A percentile compares a stretch with the other conserved stretches of the same genome.
Evolutionary conservation across 2,113 vertebrate species (phyloP).

Genomic region (Phrynosoma blainvillii): DNA sequence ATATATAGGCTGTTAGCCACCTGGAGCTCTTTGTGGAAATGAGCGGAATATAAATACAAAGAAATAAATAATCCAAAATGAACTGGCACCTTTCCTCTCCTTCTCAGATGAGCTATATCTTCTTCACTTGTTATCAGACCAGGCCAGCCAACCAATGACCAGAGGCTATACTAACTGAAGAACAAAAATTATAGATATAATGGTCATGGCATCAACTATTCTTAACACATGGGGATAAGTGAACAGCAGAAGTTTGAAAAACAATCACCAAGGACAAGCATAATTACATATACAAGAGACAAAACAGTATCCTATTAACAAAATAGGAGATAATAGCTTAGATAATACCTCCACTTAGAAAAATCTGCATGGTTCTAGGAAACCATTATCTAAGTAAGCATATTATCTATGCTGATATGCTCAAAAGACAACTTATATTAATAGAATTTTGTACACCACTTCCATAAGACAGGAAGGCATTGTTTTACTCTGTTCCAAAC

Average conservation of each 20-base stretch:
- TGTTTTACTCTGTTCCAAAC: background rate
- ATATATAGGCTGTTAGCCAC: no score
- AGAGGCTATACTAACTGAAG: background rate
- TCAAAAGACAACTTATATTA: background rate
- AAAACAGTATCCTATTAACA: constrained; percentile 15
- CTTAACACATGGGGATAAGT: background rate
- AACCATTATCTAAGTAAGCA: background rate
- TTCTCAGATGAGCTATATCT: background rate
- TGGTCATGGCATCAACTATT: background rate
- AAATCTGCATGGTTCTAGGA: background rate
- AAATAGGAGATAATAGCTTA: background rate
- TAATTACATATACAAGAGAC: constrained; percentile 7
- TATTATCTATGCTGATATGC: background rate
- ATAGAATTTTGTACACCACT: background rate
- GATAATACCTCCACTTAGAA: constrained; percentile 6
- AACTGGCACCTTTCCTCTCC: background rate
- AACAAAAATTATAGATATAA: background rate
- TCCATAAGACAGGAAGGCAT: background rate
- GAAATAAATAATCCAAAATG: background rate
- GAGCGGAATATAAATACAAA: no score
- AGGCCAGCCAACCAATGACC: background rate
- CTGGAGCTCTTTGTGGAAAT: no score
- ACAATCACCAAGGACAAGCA: background rate
- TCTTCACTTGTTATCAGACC: background rate
- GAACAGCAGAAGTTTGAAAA: background rate